These are phyloP conservation scores for Philereme vetulata DNA, from an alignment of 2,888 invertebrate genomes.

Conservation along the genomic window DNA sequence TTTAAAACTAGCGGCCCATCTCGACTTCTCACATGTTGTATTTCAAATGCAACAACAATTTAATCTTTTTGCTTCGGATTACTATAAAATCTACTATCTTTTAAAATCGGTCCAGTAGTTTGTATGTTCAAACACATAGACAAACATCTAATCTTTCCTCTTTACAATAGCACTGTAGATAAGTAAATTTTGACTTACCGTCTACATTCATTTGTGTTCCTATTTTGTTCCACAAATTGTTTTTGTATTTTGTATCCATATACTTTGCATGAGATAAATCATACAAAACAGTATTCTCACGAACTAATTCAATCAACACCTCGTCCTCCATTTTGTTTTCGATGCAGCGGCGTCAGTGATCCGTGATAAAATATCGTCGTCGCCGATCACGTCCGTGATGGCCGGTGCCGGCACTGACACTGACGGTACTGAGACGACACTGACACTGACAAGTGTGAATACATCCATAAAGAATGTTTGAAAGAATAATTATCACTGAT, in stretches of 20 bases:
- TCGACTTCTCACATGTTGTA: constrained; percentile 25
- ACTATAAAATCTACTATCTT: constrained; percentile 18
- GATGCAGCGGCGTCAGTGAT: constrained; percentile 34
- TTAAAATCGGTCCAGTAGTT: constrained; percentile 24
- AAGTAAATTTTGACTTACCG: constrained; percentile 16
- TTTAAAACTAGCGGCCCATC: constrained; percentile 27
- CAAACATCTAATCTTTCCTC: constrained; percentile 20
- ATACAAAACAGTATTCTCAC: constrained; percentile 35
- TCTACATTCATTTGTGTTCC: constrained; percentile 24
- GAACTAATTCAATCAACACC: constrained; percentile 25
- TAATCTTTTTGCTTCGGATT: constrained; percentile 22
- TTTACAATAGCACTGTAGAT: constrained; percentile 17
- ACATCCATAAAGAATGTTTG: not conserved
- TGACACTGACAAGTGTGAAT: constrained; percentile 30
- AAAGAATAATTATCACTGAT: no score
- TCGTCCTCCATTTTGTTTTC: constrained; percentile 35
- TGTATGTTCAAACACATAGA: constrained; percentile 17
- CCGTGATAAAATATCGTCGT: constrained; percentile 28
- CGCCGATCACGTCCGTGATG: not conserved
- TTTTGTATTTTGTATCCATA: constrained; percentile 33
- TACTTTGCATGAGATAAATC: constrained; percentile 21
- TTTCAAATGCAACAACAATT: constrained; percentile 26
- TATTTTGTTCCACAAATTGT: constrained; percentile 30
- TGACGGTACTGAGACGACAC: constrained; percentile 26
- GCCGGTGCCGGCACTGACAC: constrained; percentile 29